A percentile compares a stretch with the other conserved stretches of the same genome.
Evolutionary conservation across 2,888 invertebrate species (phyloP).

Genomic region (Ectemnius continuus): DNA sequence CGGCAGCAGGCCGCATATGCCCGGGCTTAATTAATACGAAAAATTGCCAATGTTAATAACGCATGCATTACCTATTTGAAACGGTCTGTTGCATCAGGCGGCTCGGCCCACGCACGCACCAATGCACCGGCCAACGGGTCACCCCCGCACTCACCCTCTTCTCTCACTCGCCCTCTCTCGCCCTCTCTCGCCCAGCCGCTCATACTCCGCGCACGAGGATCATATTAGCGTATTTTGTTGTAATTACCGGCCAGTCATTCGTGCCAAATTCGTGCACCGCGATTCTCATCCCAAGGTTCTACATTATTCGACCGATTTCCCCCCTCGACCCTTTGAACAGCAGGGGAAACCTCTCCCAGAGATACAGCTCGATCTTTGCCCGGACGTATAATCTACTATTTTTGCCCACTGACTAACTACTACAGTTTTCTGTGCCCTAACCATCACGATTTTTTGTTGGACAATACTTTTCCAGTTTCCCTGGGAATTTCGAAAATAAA

Average conservation of each 20-base stretch:
- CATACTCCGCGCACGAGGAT: conserved; percentile 48
- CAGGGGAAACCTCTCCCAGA: neutral
- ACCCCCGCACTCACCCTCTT: conserved; percentile 15
- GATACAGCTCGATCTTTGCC: neutral
- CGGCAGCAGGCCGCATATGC: conserved; percentile 57
- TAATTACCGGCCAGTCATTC: conserved; percentile 63
- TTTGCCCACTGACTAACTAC: too few species aligned
- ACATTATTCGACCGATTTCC: conserved; percentile 20
- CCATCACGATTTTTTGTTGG: too few species aligned
- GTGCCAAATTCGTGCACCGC: conserved; percentile 45
- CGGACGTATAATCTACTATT: too few species aligned
- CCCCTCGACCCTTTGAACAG: neutral
- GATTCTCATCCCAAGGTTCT: conserved; percentile 56
- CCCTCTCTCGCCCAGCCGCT: conserved; percentile 44
- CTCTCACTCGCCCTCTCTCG: neutral
- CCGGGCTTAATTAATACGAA: conserved; percentile 67
- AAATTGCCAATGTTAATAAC: conserved; percentile 69
- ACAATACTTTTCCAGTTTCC: neutral
- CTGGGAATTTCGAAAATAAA: too few species aligned
- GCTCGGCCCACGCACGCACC: conserved; percentile 34
- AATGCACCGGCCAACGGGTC: conserved; percentile 58
- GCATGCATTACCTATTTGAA: conserved; percentile 66
- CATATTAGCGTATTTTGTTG: conserved; percentile 68
- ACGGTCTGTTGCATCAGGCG: conserved; percentile 54
- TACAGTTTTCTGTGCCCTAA: too few species aligned